phyloP scores from a whole-genome alignment of 2,113 vertebrate genomes.

The Actinemys pallida region DNA sequence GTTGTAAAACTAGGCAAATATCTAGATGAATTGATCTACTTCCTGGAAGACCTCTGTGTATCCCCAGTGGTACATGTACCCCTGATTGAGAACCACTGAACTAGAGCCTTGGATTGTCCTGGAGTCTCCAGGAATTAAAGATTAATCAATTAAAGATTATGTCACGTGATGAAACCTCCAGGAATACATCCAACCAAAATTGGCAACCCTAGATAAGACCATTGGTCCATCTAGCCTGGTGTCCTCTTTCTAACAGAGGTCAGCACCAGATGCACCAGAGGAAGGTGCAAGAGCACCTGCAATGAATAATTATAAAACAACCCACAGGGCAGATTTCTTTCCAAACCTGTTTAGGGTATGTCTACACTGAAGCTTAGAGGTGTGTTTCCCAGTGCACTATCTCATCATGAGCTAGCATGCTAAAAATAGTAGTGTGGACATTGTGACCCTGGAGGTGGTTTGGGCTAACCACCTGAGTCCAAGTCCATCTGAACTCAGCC shows the following conservation, averaged over 20 bases:
- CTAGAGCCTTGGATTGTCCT: too few relatives aligned
- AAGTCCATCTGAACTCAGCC: neutral
- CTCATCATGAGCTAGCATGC: neutral
- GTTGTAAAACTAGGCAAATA: too few relatives aligned
- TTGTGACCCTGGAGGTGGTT: neutral
- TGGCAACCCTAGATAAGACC: neutral
- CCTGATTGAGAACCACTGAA: too few relatives aligned
- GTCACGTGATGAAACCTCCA: too few relatives aligned
- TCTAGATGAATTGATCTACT: too few relatives aligned
- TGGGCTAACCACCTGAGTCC: neutral
- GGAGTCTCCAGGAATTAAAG: too few relatives aligned
- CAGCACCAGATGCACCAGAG: neutral
- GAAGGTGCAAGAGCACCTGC: neutral
- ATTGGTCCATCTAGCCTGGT: neutral
- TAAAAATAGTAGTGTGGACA: neutral
- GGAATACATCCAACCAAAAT: too few relatives aligned
- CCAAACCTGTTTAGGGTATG: fast-evolving
- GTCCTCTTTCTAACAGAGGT: constrained; percentile 7
- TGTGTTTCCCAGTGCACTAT: neutral
- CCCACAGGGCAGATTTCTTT: constrained; percentile 18
- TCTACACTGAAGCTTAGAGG: neutral
- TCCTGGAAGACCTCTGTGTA: too few relatives aligned
- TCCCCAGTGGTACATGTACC: too few relatives aligned
- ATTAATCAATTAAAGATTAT: too few relatives aligned
- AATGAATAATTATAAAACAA: neutral